Percentiles rank a stretch among this genome's conserved stretches.
These are phyloP conservation scores for Andrena flavipes DNA, from an alignment of 2,888 invertebrate species.

Conservation along the genomic window DNA sequence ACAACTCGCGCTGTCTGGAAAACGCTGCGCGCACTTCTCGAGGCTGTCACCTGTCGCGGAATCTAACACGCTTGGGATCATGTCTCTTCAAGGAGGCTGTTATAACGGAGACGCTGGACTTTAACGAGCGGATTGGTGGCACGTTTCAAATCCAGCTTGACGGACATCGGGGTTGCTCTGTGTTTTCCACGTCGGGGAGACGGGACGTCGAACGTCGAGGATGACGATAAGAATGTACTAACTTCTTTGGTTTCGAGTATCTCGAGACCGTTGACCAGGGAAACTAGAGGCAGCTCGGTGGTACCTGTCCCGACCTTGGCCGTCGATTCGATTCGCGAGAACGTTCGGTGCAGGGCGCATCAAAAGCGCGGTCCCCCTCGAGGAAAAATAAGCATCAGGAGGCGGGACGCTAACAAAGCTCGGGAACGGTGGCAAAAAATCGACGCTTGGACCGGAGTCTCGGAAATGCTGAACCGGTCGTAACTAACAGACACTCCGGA, in stretches of 20 bases:
- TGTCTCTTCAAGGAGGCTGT: constrained; percentile 36
- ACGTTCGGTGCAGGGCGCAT: background rate
- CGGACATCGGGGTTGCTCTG: background rate
- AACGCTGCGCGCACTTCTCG: constrained; percentile 31
- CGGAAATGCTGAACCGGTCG: constrained; percentile 79
- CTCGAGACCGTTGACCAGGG: no score
- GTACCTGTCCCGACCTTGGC: background rate
- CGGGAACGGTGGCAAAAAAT: constrained; percentile 63
- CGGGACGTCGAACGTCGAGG: background rate
- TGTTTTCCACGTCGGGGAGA: background rate
- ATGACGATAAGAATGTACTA: background rate
- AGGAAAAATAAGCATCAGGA: constrained; percentile 29
- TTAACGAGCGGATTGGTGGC: constrained; percentile 51
- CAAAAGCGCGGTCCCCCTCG: background rate
- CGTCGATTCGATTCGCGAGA: constrained; percentile 3
- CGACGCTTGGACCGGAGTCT: constrained; percentile 67
- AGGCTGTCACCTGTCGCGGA: constrained; percentile 60
- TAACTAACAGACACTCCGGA: constrained; percentile 61
- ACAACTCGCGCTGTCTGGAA: constrained; percentile 50
- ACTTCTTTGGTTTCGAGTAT: no score
- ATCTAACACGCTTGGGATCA: constrained; percentile 54
- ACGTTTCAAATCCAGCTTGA: constrained; percentile 18
- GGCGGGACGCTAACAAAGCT: constrained; percentile 49
- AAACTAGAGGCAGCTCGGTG: no score
- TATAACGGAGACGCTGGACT: constrained; percentile 47